Conservation (phyloP, 2,888 invertebrate genomes). For the Serrognathus titanus region DNA sequence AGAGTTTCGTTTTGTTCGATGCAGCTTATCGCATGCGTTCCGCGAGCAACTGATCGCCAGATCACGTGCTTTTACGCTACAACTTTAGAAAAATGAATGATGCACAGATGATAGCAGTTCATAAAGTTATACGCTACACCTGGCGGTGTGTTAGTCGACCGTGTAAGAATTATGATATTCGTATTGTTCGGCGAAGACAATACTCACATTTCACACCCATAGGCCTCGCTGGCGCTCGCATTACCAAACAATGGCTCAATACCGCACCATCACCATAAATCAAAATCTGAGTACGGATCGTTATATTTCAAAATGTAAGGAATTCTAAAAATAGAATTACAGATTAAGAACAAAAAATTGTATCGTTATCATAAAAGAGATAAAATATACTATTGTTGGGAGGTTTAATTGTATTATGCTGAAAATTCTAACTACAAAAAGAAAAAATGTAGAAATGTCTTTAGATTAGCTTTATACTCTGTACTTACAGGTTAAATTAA, state of each 20-base stretch:
- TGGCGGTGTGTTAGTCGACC: slow-evolving; percentile 37
- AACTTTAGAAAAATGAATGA: neutral
- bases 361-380: too few relatives aligned
- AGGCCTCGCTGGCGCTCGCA: slow-evolving; percentile 31
- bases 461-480: too few relatives aligned
- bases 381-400: too few relatives aligned
- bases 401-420: too few relatives aligned
- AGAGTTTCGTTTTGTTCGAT: slow-evolving; percentile 1
- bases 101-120: neutral
- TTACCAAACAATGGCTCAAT: slow-evolving; percentile 43
- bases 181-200: slow-evolving; percentile 43
- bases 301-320: slow-evolving; percentile 13
- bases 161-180: slow-evolving; percentile 43
- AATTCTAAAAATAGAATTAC: too few relatives aligned
- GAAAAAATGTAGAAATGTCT: too few relatives aligned
- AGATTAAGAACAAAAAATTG: too few relatives aligned
- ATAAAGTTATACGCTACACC: slow-evolving; percentile 25
- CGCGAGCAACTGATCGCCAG: neutral
- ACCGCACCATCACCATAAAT: slow-evolving; percentile 39
- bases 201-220: slow-evolving; percentile 43
- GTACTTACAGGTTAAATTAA: too few relatives aligned
- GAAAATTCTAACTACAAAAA: too few relatives aligned
- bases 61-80: neutral
- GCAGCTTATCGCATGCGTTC: neutral
- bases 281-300: slow-evolving; percentile 30